Base-by-base conservation (phyloP, 1,140 invertebrate genomes). In the Heliconius melpomene region DNA sequence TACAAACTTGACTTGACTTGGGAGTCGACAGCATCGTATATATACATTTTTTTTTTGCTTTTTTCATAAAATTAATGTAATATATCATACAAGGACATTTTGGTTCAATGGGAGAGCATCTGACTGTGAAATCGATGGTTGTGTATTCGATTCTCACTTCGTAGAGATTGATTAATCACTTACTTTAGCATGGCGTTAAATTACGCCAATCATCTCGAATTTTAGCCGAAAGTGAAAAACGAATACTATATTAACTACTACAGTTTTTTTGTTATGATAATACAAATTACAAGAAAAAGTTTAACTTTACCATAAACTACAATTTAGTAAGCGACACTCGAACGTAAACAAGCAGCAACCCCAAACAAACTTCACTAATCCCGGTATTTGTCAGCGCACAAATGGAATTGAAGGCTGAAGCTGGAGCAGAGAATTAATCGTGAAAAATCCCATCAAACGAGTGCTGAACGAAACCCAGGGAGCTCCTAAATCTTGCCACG, bases 311-410 rank as follows among this genome's bases (percentile, higher is more conserved):
- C 26, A 66, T 66, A 29, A 66, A 66, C 9, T 26, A 66, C 26
- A 66, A 26, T 66, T 66, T 66, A 13, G 60, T 26, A 26, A 26
- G 26, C 23, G 60, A 66, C 23, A 26, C 26, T 66, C 60, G 60
- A 66, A 66, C 26, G 60, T 66, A 66, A 66, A 66, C 60, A 66
- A 16, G 36, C 20, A 16, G 36, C 20, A 72, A 81, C 83, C 85
- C 79, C 60, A 81, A 76, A 79, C 78, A 79, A 88, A 83, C 88
- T 72, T 87, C 13, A 84, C 82, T 94, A 94, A 94, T 93, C 91
- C 91, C 74, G 90, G 88, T 91, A 91, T 92, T 91, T 89, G 90
- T 93, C 86, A 87, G 92, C 87, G 90, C 84, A 89, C 90, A 92
- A 92, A 93, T 92, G 90, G 90, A 85, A 90, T 84, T 91, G 92